Percentiles rank a stretch among this genome's conserved stretches.
Evolutionary conservation across 1,140 invertebrate genomes (phyloP).

Genomic region (Apis dorsata): DNA sequence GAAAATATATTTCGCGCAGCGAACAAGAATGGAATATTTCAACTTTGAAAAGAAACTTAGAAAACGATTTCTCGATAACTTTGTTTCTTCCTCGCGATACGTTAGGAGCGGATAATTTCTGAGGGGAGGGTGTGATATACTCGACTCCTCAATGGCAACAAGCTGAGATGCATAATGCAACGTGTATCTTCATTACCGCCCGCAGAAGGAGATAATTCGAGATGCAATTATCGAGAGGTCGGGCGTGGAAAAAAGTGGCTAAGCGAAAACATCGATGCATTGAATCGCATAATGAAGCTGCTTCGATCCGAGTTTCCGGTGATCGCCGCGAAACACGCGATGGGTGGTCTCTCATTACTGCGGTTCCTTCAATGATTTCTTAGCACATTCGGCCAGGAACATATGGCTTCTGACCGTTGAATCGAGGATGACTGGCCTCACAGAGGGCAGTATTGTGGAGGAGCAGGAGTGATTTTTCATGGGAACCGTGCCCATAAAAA

Average conservation of each 20-base stretch:
- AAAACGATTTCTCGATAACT: no score
- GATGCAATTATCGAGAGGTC: conserved; percentile 2
- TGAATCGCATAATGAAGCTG: conserved; percentile 54
- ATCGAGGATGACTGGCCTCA: conserved; percentile 56
- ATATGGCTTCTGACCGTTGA: conserved; percentile 63
- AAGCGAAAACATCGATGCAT: conserved; percentile 26
- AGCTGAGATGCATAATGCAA: not conserved
- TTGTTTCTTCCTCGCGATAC: no score
- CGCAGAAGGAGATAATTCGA: not conserved
- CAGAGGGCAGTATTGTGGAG: conserved; percentile 59
- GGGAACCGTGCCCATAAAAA: conserved; percentile 57
- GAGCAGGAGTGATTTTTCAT: conserved; percentile 62
- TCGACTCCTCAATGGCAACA: not conserved
- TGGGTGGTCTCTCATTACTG: conserved; percentile 65
- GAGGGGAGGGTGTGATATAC: no score
- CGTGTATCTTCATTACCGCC: not conserved
- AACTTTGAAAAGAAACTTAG: no score
- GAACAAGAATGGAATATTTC: no score
- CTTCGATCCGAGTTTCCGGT: conserved; percentile 56
- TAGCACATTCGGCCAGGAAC: conserved; percentile 61
- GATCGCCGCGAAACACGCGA: conserved; percentile 53
- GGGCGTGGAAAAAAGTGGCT: conserved; percentile 3
- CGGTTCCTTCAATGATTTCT: conserved; percentile 65
- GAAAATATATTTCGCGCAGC: no score
- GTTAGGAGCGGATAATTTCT: no score